These are phyloP conservation scores for Drosophila pseudoobscura DNA, from an alignment of 1,140 invertebrate species.

Conservation along the genomic window DNA sequence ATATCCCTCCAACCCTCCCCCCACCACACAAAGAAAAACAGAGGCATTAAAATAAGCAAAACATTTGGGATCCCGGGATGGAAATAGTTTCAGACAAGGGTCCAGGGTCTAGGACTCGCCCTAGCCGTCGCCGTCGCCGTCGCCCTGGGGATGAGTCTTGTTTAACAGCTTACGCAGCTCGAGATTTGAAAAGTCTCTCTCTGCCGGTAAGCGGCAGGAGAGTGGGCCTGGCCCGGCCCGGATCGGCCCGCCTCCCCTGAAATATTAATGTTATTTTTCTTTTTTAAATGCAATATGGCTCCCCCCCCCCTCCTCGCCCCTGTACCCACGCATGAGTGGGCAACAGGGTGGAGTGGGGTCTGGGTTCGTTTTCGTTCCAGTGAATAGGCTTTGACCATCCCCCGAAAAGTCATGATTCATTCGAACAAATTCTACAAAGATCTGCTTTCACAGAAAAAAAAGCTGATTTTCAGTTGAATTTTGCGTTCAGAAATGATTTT, in stretches of 20 bases:
- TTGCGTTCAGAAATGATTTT: not conserved
- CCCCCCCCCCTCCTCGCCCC: not conserved
- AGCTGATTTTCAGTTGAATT: no score
- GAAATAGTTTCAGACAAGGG: slow-evolving; percentile 59
- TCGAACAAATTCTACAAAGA: slow-evolving; percentile 7
- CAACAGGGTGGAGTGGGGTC: not conserved
- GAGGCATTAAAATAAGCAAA: slow-evolving; percentile 54
- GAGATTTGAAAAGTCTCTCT: slow-evolving; percentile 28
- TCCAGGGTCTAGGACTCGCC: slow-evolving; percentile 1
- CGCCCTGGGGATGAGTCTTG: slow-evolving; percentile 25
- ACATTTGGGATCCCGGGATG: slow-evolving; percentile 29
- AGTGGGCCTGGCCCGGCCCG: not conserved
- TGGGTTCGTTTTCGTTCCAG: no score
- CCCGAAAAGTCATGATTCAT: not conserved
- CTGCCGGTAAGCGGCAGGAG: no score
- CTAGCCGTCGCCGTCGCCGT: not conserved
- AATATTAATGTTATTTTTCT: slow-evolving; percentile 37
- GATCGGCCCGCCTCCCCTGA: not conserved
- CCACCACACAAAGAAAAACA: not conserved
- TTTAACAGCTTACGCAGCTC: slow-evolving; percentile 52
- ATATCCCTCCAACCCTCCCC: no score
- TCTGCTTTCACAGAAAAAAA: no score
- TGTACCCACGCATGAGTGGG: not conserved
- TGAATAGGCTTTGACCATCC: no score
- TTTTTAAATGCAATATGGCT: slow-evolving; percentile 11